Percentiles rank a stretch among this genome's conserved stretches.
phyloP scores from a whole-genome alignment of 2,113 vertebrate genomes.

The Anoplopoma fimbria region DNA sequence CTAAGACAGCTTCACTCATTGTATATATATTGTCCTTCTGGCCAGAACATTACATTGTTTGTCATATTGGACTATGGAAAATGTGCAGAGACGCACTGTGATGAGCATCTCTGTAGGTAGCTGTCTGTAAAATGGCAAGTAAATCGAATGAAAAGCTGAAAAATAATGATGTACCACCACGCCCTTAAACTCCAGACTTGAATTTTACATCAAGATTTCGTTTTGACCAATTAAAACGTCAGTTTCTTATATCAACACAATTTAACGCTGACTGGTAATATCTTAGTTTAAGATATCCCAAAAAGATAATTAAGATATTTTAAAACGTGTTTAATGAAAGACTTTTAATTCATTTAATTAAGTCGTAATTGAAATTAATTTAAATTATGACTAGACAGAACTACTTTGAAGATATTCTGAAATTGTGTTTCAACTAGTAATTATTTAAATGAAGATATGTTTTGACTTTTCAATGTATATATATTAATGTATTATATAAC shows the following conservation, averaged over 20 bases:
- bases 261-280: background rate
- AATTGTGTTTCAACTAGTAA: background rate
- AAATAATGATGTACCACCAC: background rate
- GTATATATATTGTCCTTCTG: background rate
- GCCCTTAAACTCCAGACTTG: background rate
- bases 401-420: background rate
- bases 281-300: background rate
- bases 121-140: background rate
- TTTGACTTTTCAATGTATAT: background rate
- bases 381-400: background rate
- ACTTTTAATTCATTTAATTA: background rate
- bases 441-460: background rate
- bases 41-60: background rate
- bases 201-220: background rate
- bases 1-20: background rate
- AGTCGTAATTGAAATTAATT: no score
- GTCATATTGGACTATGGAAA: background rate
- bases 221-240: background rate
- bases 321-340: background rate
- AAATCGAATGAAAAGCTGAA: slow-evolving; percentile 4
- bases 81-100: background rate
- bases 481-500: background rate
- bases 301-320: background rate
- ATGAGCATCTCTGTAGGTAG: background rate
- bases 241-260: background rate